Percentiles rank a stretch among this genome's conserved stretches.
These are phyloP conservation scores for Ephialtes manifestator DNA, from an alignment of 2,888 invertebrate species.

Conservation along the genomic window DNA sequence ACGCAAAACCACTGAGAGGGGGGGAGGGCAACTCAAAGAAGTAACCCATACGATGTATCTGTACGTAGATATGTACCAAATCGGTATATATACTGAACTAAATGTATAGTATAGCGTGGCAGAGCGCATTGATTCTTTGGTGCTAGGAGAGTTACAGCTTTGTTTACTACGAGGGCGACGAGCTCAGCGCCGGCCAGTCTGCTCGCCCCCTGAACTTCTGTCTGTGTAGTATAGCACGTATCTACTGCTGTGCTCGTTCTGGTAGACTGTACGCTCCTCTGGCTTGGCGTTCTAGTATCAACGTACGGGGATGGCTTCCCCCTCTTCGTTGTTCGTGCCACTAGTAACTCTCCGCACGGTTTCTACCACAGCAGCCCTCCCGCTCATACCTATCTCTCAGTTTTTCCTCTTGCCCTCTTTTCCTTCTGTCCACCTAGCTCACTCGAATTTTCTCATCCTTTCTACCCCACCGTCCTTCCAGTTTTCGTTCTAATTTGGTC, in stretches of 20 bases:
- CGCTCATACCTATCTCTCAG: conserved; percentile 53
- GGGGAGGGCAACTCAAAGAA: neutral
- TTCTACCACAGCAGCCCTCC: conserved; percentile 26
- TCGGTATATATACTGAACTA: conserved; percentile 36
- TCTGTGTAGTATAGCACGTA: conserved; percentile 65
- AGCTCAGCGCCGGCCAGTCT: conserved; percentile 85
- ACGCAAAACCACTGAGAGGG: conserved; percentile 37
- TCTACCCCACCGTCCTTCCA: conserved; percentile 49
- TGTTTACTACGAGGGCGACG: conserved; percentile 84
- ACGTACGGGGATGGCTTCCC: conserved; percentile 58
- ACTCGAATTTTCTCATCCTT: conserved; percentile 70
- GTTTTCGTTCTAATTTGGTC: conserved; percentile 19
- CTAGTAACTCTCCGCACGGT: conserved; percentile 41
- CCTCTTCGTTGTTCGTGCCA: conserved; percentile 45
- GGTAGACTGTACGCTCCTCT: conserved; percentile 55
- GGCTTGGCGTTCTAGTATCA: conserved; percentile 43
- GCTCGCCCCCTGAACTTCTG: conserved; percentile 71
- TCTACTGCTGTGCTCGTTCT: conserved; percentile 49
- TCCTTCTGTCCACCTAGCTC: conserved; percentile 65
- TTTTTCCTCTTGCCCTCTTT: conserved; percentile 68
- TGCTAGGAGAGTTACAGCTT: conserved; percentile 85
- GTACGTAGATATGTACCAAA: conserved; percentile 55
- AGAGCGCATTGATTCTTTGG: conserved; percentile 84
- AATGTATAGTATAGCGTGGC: conserved; percentile 45
- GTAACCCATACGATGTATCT: conserved; percentile 62